Percentiles rank a stretch among this genome's conserved stretches.
Evolutionary conservation across 2,797 vertebrate species (phyloP).

Genomic region (Pelochelys cantorii): DNA sequence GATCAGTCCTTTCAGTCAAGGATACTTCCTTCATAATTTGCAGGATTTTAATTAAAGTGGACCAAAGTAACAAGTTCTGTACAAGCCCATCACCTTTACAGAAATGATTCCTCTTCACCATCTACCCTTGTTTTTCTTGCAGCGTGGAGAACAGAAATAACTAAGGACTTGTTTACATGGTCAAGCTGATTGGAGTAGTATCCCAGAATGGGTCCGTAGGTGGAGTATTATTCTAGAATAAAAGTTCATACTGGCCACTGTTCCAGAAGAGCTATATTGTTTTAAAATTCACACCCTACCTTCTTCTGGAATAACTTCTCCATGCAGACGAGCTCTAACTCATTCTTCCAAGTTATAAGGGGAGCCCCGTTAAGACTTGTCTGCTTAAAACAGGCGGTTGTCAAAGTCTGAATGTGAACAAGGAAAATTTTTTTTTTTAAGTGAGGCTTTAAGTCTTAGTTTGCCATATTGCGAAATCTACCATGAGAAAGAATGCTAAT

Average conservation of each 20-base stretch:
- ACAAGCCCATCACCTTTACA: neutral
- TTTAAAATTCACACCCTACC: neutral
- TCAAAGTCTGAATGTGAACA: neutral
- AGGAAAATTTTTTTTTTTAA: fast-evolving
- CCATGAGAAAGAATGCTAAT: fast-evolving
- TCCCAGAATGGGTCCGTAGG: neutral
- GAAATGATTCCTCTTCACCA: neutral
- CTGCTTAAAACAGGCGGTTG: neutral
- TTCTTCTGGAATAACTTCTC: neutral
- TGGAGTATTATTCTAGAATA: neutral
- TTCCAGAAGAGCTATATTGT: fast-evolving
- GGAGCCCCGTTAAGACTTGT: neutral
- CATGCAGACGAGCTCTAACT: neutral
- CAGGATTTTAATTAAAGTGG: neutral
- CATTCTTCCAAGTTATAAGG: fast-evolving
- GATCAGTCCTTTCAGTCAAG: neutral
- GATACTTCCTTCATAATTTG: neutral
- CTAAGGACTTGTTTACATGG: neutral
- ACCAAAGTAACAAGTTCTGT: neutral
- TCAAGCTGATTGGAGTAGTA: neutral
- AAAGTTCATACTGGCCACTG: neutral
- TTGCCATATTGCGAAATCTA: neutral
- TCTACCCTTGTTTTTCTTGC: neutral
- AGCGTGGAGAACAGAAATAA: neutral
- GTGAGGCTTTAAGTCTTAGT: neutral